Base-by-base conservation (phyloP, 2,888 invertebrate species). In the Lepidonotus clava region DNA sequence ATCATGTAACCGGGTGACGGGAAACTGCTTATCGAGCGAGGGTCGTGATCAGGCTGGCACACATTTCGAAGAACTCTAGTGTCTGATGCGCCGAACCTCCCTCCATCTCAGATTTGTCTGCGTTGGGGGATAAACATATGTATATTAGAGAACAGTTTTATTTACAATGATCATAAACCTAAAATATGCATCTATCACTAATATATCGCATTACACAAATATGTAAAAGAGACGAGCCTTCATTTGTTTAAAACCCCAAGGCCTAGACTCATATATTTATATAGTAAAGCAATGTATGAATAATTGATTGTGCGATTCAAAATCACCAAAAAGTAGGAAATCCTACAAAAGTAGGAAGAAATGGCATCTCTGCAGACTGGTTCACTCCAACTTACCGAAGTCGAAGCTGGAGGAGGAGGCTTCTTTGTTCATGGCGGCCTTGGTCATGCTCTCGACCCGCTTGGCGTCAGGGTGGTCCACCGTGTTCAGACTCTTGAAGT, bases 41-140 rank as follows among this genome's bases (percentile, higher is more conserved):
- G 91, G 99, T 99, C 88, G 99, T 98, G 91, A 99, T 99, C 76
- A 99, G 96, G 1, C 98, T 98, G 32, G 99, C 98, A 95, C 99
- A 99, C 98, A 99, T 99, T 95, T 99, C 99, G 93, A 99, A 99
- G 95, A 99, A 99, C 95, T 99, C 99, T 97, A 99, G 98, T 0
- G 99, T 99, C 94, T 98, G 98, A 93, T 99, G 98, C 40, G 80
- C 51, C 14, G 77, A 28, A 36, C 80, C 51, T 24, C 41, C 76
- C 28, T 88, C 88, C 83, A 89, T 40, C 2, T 85, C 83, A 85
- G 87, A 86, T 67, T 32, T 53, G 11, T 56, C 84, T 84, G 84
- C 2, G 38, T 18, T 11, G 8, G 18, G 18, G 18, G 8, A 46
- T 11, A 46, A 46, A 46, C 8, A 46, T 46, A 46, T 46, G 18